A percentile compares a stretch with the other conserved stretches of the same genome.
Conservation (phyloP, 2,113 vertebrate species). For the Paradoxurus hermaphroditus region DNA sequence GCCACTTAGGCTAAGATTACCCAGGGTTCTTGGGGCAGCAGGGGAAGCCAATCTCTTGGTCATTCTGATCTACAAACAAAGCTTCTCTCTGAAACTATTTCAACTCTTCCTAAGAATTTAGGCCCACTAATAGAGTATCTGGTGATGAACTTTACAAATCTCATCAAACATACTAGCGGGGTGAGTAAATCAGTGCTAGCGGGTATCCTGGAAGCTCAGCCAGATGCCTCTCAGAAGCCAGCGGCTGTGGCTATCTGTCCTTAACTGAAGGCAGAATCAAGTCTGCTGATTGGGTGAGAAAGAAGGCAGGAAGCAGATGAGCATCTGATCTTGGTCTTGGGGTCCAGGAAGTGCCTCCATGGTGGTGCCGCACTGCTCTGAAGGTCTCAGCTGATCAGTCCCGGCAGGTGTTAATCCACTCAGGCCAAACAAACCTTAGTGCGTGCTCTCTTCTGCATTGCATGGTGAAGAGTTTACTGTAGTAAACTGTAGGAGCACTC, state of each 20-base stretch:
- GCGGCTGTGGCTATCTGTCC: not conserved
- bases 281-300: not conserved
- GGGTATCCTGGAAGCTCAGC: not conserved
- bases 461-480: not conserved
- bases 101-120: slow-evolving; percentile 20
- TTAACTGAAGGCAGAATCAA: not conserved
- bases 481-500: not conserved
- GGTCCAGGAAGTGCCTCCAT: not conserved
- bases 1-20: not conserved
- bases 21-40: not conserved
- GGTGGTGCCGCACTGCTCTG: not conserved
- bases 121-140: not conserved
- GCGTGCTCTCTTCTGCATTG: not conserved
- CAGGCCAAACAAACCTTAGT: not conserved
- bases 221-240: not conserved
- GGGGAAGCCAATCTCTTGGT: not conserved
- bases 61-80: not conserved
- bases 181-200: not conserved
- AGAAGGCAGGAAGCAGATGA: not conserved
- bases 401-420: not conserved
- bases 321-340: not conserved
- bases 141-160: not conserved
- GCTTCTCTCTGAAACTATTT: not conserved
- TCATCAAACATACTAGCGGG: not conserved
- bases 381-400: not conserved